Conservation (phyloP, 2,113 vertebrate genomes). For the Cariama cristata region DNA sequence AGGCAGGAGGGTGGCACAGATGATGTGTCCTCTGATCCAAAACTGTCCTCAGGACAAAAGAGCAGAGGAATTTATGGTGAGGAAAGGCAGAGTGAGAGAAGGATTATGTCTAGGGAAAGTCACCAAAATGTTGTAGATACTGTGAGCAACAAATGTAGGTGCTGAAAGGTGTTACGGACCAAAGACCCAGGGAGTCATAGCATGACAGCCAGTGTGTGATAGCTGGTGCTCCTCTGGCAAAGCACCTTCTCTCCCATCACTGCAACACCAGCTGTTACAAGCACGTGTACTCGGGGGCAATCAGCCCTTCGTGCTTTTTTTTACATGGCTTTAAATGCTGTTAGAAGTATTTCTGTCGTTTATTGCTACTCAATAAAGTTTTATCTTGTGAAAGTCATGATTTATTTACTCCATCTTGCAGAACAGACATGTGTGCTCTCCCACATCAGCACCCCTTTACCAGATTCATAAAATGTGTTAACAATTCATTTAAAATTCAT, state of each 20-base stretch:
- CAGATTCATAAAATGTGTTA: constrained; percentile 72
- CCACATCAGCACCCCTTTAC: constrained; percentile 36
- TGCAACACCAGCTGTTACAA: not conserved
- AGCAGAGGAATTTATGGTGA: not conserved
- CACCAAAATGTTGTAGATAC: not conserved
- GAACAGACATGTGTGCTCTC: not conserved
- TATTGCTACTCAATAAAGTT: constrained; percentile 71
- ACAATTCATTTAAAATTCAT: constrained; percentile 66
- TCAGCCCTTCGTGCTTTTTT: not conserved
- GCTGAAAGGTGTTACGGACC: not conserved
- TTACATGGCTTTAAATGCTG: constrained; percentile 50
- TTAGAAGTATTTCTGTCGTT: constrained; percentile 44
- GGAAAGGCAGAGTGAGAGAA: not conserved
- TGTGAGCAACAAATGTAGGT: not conserved
- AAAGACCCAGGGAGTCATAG: not conserved
- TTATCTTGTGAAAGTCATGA: constrained; percentile 55
- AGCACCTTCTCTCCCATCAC: not conserved
- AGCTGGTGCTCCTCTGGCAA: not conserved
- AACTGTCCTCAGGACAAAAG: not conserved
- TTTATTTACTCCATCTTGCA: constrained; percentile 55
- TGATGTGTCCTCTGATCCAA: not conserved
- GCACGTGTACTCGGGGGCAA: not conserved
- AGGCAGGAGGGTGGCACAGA: not conserved
- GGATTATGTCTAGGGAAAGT: not conserved
- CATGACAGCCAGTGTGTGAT: not conserved